A percentile compares a stretch with the other conserved stretches of the same genome.
Conservation (phyloP, 1,140 invertebrate species). For the Augochlora pura region DNA sequence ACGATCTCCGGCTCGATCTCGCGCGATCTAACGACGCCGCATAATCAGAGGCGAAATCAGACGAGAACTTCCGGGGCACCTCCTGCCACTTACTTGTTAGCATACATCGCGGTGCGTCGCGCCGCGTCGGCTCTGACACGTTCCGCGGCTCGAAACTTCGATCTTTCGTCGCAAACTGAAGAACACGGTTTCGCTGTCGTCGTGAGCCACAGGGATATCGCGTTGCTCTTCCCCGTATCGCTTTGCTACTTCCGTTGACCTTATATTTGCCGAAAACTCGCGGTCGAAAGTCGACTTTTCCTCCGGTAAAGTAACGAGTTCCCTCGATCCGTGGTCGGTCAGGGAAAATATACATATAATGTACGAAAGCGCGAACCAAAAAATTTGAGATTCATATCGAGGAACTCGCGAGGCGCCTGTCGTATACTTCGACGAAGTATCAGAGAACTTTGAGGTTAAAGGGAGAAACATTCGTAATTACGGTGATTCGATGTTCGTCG, state of each 20-base stretch:
- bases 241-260: background rate
- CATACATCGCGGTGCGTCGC: slow-evolving; percentile 1
- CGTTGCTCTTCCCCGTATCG: background rate
- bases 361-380: no score
- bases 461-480: no score
- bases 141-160: slow-evolving; percentile 1
- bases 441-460: no score
- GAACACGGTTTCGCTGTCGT: background rate
- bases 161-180: background rate
- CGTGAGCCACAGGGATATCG: background rate
- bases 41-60: slow-evolving; percentile 17
- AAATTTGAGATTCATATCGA: no score
- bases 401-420: background rate
- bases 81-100: slow-evolving; percentile 28
- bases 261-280: background rate
- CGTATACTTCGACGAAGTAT: no score
- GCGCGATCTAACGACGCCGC: slow-evolving; percentile 51
- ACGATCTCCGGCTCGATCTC: slow-evolving; percentile 39
- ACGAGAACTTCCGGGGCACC: slow-evolving; percentile 18
- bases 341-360: no score
- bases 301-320: no score
- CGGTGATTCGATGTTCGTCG: no score
- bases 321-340: no score
- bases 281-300: no score
- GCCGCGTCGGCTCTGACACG: slow-evolving; percentile 5